Evolutionary conservation across 2,113 vertebrate genomes (phyloP), one percentile per base, ranked within the genome.

Genomic region (Macquaria ambigua): DNA sequence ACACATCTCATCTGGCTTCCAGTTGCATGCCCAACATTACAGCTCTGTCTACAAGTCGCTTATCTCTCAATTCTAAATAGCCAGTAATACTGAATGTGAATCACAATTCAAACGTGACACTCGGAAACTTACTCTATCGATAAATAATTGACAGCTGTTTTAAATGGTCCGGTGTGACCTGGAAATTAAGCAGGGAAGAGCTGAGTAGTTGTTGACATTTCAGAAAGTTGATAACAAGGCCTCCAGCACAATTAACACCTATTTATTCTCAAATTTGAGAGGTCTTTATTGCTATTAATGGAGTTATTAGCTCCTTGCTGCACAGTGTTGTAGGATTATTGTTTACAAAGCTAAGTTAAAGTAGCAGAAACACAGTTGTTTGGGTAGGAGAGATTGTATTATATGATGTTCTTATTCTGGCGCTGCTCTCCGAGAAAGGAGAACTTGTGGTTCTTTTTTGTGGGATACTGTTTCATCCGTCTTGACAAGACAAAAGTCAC

Each of bases 401-500:
- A 52, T 84, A 31, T 83, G 25, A 80, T 66, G 28, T 73, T 86
- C 34, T 83, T 77, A 68, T 84, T 84, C 66, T 83, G 74, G 28
- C 8, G 8, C 66, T 20, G 9, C 59, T 68, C 10, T 16, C 18
- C 12, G 64, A 76, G 48, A 41, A 76, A 39, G 10, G 23, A 74
- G 52, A 79, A 84, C 55, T 82, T 72, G 64, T 25, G 37, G 58
- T 64, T 87, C 69, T 91, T 84, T 87, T 52, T 83, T 88, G 85
- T 62, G 62, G 89, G 82, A 84, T 83, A 86, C 85, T 55, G 80
- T 91, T 92, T 94, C 78, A 90, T 91, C 78, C 83, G 43, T 86
- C 85, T 91, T 84, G 90, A 89, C 84, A 74, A 89, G 82, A 90
- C 81, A 87, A 91, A 90, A 93, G 89, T 93, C 87, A 90, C 92